Base-by-base conservation (phyloP, 2,888 invertebrate species). In the Epistrophe eligans region DNA sequence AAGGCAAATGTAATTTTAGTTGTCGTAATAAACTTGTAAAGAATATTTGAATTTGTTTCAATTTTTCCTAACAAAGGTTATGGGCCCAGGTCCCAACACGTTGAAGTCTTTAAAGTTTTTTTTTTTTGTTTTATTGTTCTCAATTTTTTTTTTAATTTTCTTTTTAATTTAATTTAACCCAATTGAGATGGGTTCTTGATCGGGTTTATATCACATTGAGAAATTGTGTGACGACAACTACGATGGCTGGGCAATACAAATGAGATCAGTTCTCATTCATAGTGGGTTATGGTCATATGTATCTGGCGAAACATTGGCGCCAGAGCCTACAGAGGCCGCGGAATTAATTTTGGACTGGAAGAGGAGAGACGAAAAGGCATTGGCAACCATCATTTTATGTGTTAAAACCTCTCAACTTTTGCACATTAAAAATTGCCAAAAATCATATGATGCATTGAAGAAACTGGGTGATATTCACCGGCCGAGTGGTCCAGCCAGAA, bases 201-300 rank as follows among this genome's bases (percentile, higher is more conserved):
- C n/a, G n/a, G n/a, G n/a, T n/a, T n/a, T n/a, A n/a, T n/a, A 48
- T 48, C 48, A 48, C 17, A 48, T 19, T 4, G 48, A 48, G 1
- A 48, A 48, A 48, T 48, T 48, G 48, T 17, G 17, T 48, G 48
- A 45, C n/a, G 45, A 45, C 45, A 45, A 45, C 45, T 45, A n/a
- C n/a, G 45, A 45, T 45, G 45, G 7, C 1, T 45, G 45, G 45
- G 1, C 45, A 5, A 45, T 45, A 45, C 45, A 45, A 45, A 45
- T 45, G 45, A 50, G 17, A 50, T 50, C 48, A 9, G 9, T 48
- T 48, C 48, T 48, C 17, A 48, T 48, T 17, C 48, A 48, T 17
- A 48, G 48, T 50, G 17, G 19, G 3, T 4, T 50, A 50, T 50
- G 48, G 48, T 0, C 17, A 9, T 50, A 50, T 10, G 48, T 50